Evolutionary conservation across 2,797 vertebrate genomes (phyloP), one percentile per base, ranked within the genome.

Genomic region (Australoheros facetus): DNA sequence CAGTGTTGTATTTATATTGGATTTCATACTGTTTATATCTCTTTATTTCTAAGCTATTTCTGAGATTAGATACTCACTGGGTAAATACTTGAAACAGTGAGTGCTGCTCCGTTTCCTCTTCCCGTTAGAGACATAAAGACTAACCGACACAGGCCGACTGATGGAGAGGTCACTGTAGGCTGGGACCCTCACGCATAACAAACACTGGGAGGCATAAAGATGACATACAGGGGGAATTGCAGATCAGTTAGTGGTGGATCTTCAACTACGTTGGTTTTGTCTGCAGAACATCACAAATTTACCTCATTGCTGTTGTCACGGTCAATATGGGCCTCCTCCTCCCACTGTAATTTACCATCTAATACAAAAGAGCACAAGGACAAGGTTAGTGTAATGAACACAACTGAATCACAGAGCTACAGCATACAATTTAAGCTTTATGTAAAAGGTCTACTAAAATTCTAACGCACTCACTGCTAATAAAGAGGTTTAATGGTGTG

Each of bases 271-370:
- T 48, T 14, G 10, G 34, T 12, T 48, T 21, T 0, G 8, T 39
- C 39, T 45, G 17, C 5, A 60, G 13, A 71, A 30, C 12, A 23
- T 34, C 26, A 48, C 7, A 11, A 21, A 72, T 72, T 81, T 91
- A 97, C 97, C 96, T 98, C 97, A 39, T 94, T 97, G 93, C 97
- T 98, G 94, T 96, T 97, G 78, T 97, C 91, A 6, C 95, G 94
- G 89, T 97, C 96, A n/a, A 98, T 93, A 0, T 95, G 94, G 48
- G 97, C 96, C 85, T 98, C 97, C 73, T 98, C 97, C 83, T 98
- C 97, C 97, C 97, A 98, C 71, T 97, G 97, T 28, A 98, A 88
- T 88, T 98, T 98, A 73, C 97, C 97, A 90, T 98, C 97, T 98
- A 72, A 85, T 17, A 59, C 30, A 85, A n/a, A 73, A 85, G 42